A percentile compares a stretch with the other conserved stretches of the same genome.
Evolutionary conservation across 2,888 invertebrate genomes (phyloP).

Genomic region (Liopterus haemorrhoidalis): DNA sequence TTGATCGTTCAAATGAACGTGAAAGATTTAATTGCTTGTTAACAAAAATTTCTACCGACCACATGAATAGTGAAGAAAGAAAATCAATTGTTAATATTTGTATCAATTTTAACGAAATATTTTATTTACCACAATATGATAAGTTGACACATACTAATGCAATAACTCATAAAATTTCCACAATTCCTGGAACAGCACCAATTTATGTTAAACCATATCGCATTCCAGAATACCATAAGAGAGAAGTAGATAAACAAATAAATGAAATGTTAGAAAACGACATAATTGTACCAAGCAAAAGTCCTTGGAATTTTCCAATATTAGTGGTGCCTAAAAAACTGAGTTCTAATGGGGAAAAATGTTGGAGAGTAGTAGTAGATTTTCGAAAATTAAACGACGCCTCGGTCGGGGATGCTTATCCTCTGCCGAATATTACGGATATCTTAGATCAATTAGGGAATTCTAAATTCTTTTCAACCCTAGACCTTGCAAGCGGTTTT

Average conservation of each 20-base stretch:
- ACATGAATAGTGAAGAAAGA: no score
- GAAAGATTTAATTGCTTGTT: no score
- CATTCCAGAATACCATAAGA: no score
- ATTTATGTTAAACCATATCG: no score
- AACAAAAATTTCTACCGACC: slow-evolving; percentile 1
- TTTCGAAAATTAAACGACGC: slow-evolving; percentile 28
- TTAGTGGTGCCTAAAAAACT: slow-evolving; percentile 26
- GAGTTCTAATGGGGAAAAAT: slow-evolving; percentile 20
- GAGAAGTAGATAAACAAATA: not conserved
- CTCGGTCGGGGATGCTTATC: slow-evolving; percentile 29
- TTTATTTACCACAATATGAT: no score
- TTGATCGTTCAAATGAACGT: not conserved
- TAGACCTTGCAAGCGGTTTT: slow-evolving; percentile 29
- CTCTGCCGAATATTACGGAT: slow-evolving; percentile 27
- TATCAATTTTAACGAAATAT: no score
- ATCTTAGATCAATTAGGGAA: slow-evolving; percentile 29
- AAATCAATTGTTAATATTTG: no score
- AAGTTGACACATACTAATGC: no score
- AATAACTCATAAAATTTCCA: no score
- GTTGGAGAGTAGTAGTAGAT: slow-evolving; percentile 30
- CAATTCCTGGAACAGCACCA: no score
- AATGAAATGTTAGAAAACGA: slow-evolving; percentile 15
- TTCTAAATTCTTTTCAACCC: slow-evolving; percentile 25
- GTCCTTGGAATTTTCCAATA: slow-evolving; percentile 24
- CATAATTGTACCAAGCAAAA: slow-evolving; percentile 12